Conservation (phyloP, 2,888 invertebrate genomes). For the Sthenelais limicola region DNA sequence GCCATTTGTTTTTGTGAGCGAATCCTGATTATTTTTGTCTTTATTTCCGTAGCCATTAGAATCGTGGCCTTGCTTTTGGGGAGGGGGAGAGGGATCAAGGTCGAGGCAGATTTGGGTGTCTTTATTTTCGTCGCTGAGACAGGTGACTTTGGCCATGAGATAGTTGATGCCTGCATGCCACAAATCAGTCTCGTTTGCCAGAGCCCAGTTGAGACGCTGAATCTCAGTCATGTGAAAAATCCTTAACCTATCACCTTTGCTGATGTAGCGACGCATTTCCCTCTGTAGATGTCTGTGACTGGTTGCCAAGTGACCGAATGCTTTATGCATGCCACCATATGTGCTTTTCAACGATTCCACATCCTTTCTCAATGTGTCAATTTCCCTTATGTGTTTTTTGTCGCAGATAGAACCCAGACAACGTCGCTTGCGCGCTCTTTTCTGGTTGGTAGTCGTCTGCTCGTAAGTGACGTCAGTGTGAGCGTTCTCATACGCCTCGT, state of each 20-base stretch:
- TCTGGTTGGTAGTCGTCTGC: too few relatives aligned
- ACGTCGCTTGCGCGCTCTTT: too few relatives aligned
- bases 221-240: slow-evolving; percentile 13
- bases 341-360: slow-evolving; percentile 2
- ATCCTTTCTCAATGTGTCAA: neutral
- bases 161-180: slow-evolving; percentile 23
- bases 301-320: neutral
- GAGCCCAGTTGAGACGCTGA: slow-evolving; percentile 12
- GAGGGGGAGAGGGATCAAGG: slow-evolving; percentile 12
- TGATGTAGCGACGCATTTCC: slow-evolving; percentile 17
- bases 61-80: too few relatives aligned
- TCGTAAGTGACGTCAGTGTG: too few relatives aligned
- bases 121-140: neutral
- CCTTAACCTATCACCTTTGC: neutral
- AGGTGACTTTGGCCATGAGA: neutral
- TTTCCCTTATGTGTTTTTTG: neutral
- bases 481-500: too few relatives aligned
- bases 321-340: slow-evolving; percentile 10
- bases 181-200: slow-evolving; percentile 30
- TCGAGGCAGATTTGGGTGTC: slow-evolving; percentile 1
- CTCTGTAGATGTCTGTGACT: slow-evolving; percentile 17
- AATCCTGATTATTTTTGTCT: too few relatives aligned
- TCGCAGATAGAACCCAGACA: too few relatives aligned
- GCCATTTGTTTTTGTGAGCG: too few relatives aligned
- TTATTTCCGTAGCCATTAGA: too few relatives aligned